A percentile compares a stretch with the other conserved stretches of the same genome.
Conservation (phyloP, 2,888 invertebrate species). For the Cephus runcator region DNA sequence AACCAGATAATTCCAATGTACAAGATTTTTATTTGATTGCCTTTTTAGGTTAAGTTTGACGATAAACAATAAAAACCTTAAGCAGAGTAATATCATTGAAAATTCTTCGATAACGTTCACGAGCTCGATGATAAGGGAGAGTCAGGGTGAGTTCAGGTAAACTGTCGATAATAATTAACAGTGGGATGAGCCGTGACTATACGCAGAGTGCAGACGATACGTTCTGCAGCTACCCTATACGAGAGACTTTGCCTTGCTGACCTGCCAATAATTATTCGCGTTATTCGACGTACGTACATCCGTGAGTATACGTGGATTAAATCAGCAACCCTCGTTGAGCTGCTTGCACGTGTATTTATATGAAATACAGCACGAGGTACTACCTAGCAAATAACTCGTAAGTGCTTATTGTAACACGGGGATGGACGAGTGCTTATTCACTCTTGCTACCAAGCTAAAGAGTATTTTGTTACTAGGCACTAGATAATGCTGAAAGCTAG, state of each 20-base stretch:
- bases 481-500: constrained; percentile 36
- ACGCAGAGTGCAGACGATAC: background rate
- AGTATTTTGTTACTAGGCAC: constrained; percentile 43
- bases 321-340: background rate
- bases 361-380: background rate
- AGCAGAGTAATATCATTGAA: background rate
- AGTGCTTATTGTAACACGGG: background rate
- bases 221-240: background rate
- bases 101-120: background rate
- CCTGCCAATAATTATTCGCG: constrained; percentile 41
- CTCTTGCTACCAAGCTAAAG: background rate
- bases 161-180: constrained; percentile 47
- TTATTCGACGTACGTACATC: background rate
- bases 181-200: constrained; percentile 8
- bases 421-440: background rate
- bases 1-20: background rate
- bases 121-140: constrained; percentile 10
- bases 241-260: constrained; percentile 41
- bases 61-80: background rate
- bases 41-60: background rate
- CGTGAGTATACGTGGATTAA: background rate
- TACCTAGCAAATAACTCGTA: background rate
- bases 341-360: background rate
- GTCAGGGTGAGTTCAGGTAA: constrained; percentile 33
- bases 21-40: background rate